Base-by-base conservation (phyloP, 2,113 vertebrate species). In the Spea multiplicata region DNA sequence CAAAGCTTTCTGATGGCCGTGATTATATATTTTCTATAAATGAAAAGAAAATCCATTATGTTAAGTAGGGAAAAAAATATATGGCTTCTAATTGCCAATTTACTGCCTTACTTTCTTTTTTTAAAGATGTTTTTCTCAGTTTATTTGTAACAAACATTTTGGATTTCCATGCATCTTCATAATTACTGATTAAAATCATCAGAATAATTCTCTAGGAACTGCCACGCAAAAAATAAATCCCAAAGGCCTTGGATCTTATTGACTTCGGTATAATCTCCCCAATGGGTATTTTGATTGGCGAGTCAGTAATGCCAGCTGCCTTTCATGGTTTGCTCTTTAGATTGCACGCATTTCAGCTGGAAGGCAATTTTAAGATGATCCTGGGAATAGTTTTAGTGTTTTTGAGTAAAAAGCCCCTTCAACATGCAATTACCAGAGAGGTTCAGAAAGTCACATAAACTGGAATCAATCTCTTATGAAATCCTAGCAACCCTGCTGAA, bases 361-460 rank as follows among this genome's bases (percentile, higher is more conserved):
- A 67, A 65, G 4, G 12, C 61, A 6, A 44, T 44, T 49, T 61
- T 30, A 69, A 9, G 75, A 59, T 62, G 44, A n/a, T 70, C 53
- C 7, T 44, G 75, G 75, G 66, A 77, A 70, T 77, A 70, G 44
- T 46, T 44, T 12, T 17, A 68, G 64, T 17, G 44, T 14, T 47
- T 48, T 14, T 70, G 53, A 14, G 8, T 49, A 46, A n/a, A 14
- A 48, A 0, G 1, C 30, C 55, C 49, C 12, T 16, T 57, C 44
- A 6, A 53, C 14, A 53, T 70, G 53, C 61, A 44, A 69, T 77
- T 49, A 77, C 57, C 55, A 77, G 16, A 45, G 47, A 66, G 65
- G 30, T 53, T 76, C 64, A 76, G 50, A 44, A 8, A 30, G 73
- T n/a, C n/a, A n/a, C n/a, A n/a, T n/a, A n/a, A n/a, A n/a, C n/a